These are phyloP conservation scores for Nomada goodeniana DNA, from an alignment of 2,888 invertebrate species.

Conservation along the genomic window DNA sequence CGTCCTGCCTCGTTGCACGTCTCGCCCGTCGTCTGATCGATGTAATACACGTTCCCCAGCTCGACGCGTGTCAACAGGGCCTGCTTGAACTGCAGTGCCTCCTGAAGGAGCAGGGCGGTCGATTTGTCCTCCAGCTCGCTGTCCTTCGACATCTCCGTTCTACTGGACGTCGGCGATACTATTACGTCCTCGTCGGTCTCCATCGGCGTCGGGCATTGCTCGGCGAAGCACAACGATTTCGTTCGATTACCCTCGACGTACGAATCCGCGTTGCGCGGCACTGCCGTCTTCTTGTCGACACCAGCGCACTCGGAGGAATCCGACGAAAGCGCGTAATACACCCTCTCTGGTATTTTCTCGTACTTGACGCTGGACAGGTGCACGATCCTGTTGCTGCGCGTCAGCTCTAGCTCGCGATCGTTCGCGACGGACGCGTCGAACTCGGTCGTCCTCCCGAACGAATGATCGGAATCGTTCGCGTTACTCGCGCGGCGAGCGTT, in stretches of 20 bases:
- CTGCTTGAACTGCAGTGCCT: slow-evolving; percentile 72
- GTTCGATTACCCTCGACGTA: background rate
- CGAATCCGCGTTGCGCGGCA: background rate
- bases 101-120: slow-evolving; percentile 67
- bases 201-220: slow-evolving; percentile 29
- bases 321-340: slow-evolving; percentile 45
- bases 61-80: slow-evolving; percentile 67
- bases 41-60: slow-evolving; percentile 40
- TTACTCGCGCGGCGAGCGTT: background rate
- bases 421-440: background rate
- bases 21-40: slow-evolving; percentile 23
- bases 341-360: slow-evolving; percentile 42
- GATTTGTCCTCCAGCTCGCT: slow-evolving; percentile 71
- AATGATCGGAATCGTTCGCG: slow-evolving; percentile 5
- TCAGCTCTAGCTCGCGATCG: background rate
- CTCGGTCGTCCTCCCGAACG: background rate
- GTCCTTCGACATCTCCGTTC: slow-evolving; percentile 64
- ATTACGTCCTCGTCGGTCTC: slow-evolving; percentile 60
- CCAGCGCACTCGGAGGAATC: slow-evolving; percentile 12
- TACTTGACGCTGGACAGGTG: slow-evolving; percentile 10
- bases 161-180: slow-evolving; percentile 61
- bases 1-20: background rate
- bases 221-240: background rate
- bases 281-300: background rate
- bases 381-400: background rate